Evolutionary conservation across 2,113 vertebrate genomes (phyloP).

Genomic region (Rutilus rutilus): DNA sequence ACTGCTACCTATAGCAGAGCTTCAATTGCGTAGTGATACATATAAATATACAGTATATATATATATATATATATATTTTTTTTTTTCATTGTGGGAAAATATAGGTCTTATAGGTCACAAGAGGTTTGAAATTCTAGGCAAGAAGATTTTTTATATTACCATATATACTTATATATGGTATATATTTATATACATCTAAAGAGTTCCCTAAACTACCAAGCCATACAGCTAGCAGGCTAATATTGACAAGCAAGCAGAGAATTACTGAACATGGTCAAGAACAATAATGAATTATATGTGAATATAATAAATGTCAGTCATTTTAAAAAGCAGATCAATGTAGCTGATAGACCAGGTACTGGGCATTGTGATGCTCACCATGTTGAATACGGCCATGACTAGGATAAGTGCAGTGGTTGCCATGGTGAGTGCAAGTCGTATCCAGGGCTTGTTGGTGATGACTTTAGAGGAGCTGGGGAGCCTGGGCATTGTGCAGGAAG

Average conservation of each 20-base stretch:
- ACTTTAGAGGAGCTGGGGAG: slow-evolving; percentile 89
- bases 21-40: neutral
- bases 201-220: slow-evolving; percentile 33
- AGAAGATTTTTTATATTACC: neutral
- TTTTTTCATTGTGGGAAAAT: neutral
- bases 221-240: slow-evolving; percentile 1
- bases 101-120: neutral
- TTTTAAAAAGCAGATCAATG: neutral
- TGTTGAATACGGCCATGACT: slow-evolving; percentile 95
- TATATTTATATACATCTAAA: no score
- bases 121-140: neutral
- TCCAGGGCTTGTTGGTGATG: slow-evolving; percentile 92
- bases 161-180: no score
- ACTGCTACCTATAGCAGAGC: neutral
- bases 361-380: slow-evolving; percentile 80
- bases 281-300: neutral
- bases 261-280: neutral
- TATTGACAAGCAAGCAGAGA: neutral
- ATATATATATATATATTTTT: no score
- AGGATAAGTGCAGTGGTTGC: slow-evolving; percentile 89
- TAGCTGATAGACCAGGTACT: slow-evolving; percentile 25
- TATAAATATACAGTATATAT: no score
- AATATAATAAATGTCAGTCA: neutral
- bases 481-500: slow-evolving; percentile 83
- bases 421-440: slow-evolving; percentile 89